Evolutionary conservation across 1,140 invertebrate species (phyloP), one percentile per base, ranked within the genome.

Genomic region (Paraescarpia echinospica): DNA sequence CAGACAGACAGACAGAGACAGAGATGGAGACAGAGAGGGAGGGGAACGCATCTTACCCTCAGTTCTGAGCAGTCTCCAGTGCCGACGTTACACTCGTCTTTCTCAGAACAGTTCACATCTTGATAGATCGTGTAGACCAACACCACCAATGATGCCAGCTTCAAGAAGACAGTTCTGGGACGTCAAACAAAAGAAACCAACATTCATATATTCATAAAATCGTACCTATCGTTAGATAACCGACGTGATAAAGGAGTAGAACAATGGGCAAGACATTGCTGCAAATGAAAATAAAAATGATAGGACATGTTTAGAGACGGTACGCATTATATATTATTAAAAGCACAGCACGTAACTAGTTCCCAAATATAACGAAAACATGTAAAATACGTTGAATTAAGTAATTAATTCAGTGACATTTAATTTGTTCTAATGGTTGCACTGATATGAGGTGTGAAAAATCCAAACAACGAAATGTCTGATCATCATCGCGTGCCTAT

Each of bases 51-150:
- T 31, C 59, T 77, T 12, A 77, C 90, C 14, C 90, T 18, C 27
- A 90, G 34, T 41, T 41, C 35, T 22, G 35, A 41, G 90, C 34
- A 35, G 18, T 90, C n/a, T 9, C 14, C 90, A 27, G 18, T 41
- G 90, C 34, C 90, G 18, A 90, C 90, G 35, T 41, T 41, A 41
- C 90, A 90, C 18, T 35, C 90, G 90, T 90, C 90, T 8, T 90
- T 90, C 9, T 6, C 8, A 41, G n/a, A 34, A 31, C 90, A 90
- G 34, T 34, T 90, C 12, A 90, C 6, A 0, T 90, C 35, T 14
- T 31, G 9, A 31, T 90, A 90, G 90, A 90, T 34, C 1, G 90
- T 90, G 90, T 34, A 90, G n/a, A 90, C 35, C 2, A 90, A n/a
- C 90, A 90, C 90, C 2, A 41, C 27, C 34, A 90, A 41, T 31